These are phyloP conservation scores for Scrobipalpa atriplicella DNA, from an alignment of 2,888 invertebrate species.

Conservation along the genomic window DNA sequence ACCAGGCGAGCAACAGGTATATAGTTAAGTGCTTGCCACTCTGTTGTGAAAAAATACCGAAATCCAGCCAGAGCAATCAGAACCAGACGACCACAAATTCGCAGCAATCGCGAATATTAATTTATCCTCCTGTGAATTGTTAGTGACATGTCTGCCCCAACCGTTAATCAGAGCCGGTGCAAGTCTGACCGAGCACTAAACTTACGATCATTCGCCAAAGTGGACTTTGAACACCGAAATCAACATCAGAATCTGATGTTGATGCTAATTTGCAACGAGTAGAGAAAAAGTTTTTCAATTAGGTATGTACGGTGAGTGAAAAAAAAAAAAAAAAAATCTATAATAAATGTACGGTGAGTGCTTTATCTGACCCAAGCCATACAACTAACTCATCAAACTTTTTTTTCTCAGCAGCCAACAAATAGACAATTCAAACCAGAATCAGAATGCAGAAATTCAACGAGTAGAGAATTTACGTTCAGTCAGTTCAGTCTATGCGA, in stretches of 20 bases:
- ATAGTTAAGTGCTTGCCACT: no score
- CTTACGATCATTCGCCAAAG: neutral
- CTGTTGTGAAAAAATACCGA: no score
- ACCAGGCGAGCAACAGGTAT: no score
- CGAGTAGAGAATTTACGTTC: no score
- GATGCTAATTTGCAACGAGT: neutral
- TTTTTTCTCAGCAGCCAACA: neutral
- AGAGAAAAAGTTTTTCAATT: neutral
- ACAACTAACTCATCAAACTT: neutral
- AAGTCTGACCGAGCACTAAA: slow-evolving; percentile 46
- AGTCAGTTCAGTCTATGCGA: no score
- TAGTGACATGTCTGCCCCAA: slow-evolving; percentile 55
- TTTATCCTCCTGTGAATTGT: slow-evolving; percentile 58
- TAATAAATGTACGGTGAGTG: neutral
- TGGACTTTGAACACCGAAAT: neutral
- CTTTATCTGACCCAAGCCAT: neutral
- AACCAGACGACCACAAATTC: slow-evolving; percentile 37
- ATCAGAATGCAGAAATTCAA: no score
- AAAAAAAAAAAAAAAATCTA: no score
- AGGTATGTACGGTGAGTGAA: neutral
- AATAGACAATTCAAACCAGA: no score
- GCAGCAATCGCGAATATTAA: slow-evolving; percentile 48
- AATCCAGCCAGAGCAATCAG: neutral
- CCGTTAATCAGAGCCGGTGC: slow-evolving; percentile 52
- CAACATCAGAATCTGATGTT: neutral